phyloP scores from a whole-genome alignment of 2,888 invertebrate species.

The Lepidochitona cinerea region DNA sequence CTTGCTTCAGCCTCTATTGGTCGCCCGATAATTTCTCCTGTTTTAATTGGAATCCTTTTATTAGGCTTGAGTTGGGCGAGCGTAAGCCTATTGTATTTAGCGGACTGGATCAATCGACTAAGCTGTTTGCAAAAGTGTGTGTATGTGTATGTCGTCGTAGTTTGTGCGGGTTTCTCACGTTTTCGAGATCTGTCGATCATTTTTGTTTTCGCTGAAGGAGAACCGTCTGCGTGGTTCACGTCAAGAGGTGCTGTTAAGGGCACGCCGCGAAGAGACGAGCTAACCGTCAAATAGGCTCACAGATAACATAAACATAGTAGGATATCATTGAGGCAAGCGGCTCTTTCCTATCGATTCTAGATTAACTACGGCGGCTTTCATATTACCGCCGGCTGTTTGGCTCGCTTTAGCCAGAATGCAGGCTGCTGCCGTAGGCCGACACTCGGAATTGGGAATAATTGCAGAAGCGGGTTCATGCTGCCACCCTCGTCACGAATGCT shows the following conservation, averaged over 20 bases:
- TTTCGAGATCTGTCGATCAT: conserved; percentile 4
- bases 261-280: neutral
- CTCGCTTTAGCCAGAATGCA: conserved; percentile 6
- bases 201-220: neutral
- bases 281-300: conserved; percentile 2
- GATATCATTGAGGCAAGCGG: conserved; percentile 3
- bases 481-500: conserved; percentile 5
- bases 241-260: neutral
- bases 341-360: conserved; percentile 7
- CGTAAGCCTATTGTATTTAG: neutral
- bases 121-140: conserved; percentile 3
- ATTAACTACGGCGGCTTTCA: conserved; percentile 4
- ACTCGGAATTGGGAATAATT: conserved; percentile 6
- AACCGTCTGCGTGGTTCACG: neutral
- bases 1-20: neutral
- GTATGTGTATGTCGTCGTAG: neutral
- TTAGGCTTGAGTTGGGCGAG: neutral
- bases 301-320: conserved; percentile 2
- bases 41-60: conserved; percentile 8
- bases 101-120: neutral
- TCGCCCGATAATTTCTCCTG: conserved; percentile 1
- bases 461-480: neutral
- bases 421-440: neutral
- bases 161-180: conserved; percentile 8
- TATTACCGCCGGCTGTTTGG: conserved; percentile 7